A percentile compares a stretch with the other conserved stretches of the same genome.
These are phyloP conservation scores for Brassicogethes aeneus DNA, from an alignment of 2,888 invertebrate genomes.

Conservation along the genomic window DNA sequence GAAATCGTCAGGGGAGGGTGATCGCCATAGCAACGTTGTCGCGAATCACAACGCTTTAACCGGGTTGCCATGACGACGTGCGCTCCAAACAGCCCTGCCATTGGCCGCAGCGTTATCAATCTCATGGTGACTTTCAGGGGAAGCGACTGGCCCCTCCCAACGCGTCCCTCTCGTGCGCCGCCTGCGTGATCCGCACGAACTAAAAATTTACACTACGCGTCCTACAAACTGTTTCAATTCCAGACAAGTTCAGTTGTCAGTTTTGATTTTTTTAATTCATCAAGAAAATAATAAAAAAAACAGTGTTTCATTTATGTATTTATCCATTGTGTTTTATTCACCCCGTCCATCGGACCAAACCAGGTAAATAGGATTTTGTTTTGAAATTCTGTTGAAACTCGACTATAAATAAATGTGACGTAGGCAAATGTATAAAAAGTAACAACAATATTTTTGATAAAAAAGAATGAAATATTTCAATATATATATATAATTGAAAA, in stretches of 20 bases:
- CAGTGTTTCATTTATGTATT: constrained; percentile 4
- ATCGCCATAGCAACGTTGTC: constrained; percentile 29
- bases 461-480: too few relatives aligned
- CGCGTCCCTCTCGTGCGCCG: constrained; percentile 19
- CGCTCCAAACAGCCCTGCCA: constrained; percentile 17
- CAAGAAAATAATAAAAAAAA: constrained; percentile 5
- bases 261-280: constrained; percentile 7
- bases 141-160: constrained; percentile 10
- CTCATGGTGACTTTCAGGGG: constrained; percentile 16
- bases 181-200: constrained; percentile 21
- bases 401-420: too few relatives aligned
- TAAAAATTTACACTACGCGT: constrained; percentile 23
- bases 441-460: too few relatives aligned
- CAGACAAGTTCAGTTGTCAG: constrained; percentile 10
- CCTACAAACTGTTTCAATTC: constrained; percentile 20
- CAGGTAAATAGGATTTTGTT: not conserved
- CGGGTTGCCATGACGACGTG: constrained; percentile 28
- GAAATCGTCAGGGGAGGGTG: constrained; percentile 32
- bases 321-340: too few relatives aligned
- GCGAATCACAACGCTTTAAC: constrained; percentile 23
- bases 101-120: constrained; percentile 20
- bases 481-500: too few relatives aligned
- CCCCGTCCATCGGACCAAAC: not conserved
- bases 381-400: too few relatives aligned
- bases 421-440: too few relatives aligned